These are phyloP conservation scores for Aviceda subcristata DNA, from an alignment of 2,113 vertebrate genomes.

Conservation along the genomic window DNA sequence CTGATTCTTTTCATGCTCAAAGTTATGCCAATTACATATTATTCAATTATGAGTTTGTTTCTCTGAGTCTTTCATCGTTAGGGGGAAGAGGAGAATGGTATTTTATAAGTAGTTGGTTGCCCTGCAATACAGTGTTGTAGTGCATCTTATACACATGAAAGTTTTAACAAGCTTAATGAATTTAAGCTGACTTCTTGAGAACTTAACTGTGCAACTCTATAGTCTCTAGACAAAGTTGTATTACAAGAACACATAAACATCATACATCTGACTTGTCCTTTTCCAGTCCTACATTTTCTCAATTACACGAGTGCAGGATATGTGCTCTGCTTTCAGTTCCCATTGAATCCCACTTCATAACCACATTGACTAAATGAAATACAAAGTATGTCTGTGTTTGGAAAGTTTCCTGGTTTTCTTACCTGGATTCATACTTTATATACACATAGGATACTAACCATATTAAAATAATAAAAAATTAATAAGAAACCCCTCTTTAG, in stretches of 20 bases:
- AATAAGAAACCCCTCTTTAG: background rate
- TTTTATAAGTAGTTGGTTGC: background rate
- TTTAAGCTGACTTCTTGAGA: conserved; percentile 14
- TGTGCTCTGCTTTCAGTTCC: background rate
- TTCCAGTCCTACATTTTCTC: background rate
- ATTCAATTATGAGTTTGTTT: background rate
- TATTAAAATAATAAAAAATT: background rate
- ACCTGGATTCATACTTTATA: background rate
- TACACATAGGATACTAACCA: background rate
- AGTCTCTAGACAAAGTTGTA: background rate
- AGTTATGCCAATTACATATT: background rate
- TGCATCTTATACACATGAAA: background rate
- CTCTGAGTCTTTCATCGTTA: background rate
- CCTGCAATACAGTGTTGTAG: background rate
- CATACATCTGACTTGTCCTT: background rate
- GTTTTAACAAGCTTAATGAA: background rate
- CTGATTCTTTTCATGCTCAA: background rate
- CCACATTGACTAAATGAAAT: background rate
- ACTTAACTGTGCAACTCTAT: background rate
- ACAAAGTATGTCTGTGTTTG: background rate
- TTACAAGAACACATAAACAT: background rate
- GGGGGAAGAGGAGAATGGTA: background rate
- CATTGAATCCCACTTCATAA: background rate
- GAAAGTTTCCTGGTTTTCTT: background rate
- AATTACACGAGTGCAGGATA: background rate